Conservation (phyloP, 2,888 invertebrate species). For the Apomyelois bistriatella region DNA sequence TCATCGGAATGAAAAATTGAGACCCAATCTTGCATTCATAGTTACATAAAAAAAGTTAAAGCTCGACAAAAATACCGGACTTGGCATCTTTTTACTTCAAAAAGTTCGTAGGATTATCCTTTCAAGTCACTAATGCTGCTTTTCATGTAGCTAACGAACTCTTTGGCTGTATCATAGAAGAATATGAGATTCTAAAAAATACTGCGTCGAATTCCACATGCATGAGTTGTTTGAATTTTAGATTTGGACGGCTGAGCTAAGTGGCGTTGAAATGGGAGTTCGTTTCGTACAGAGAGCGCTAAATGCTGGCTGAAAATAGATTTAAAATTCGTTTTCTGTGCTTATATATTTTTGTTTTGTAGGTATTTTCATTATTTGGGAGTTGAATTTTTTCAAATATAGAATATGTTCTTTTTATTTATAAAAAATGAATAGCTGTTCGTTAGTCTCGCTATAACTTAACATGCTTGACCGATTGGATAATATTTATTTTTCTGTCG, state of each 20-base stretch:
- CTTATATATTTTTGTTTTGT: background rate
- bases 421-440: too few relatives aligned
- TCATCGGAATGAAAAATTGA: too few relatives aligned
- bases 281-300: background rate
- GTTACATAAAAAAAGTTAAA: too few relatives aligned
- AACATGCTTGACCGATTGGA: too few relatives aligned
- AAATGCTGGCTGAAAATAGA: constrained; percentile 1
- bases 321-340: background rate
- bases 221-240: background rate
- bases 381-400: too few relatives aligned
- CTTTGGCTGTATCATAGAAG: constrained; percentile 23
- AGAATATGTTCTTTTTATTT: too few relatives aligned
- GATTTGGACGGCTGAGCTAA: constrained; percentile 3
- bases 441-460: too few relatives aligned
- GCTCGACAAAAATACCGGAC: background rate
- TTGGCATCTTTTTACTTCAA: background rate
- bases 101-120: constrained; percentile 36
- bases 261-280: constrained; percentile 4
- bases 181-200: constrained; percentile 20
- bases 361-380: background rate
- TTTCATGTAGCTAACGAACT: constrained; percentile 45
- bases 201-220: background rate
- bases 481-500: too few relatives aligned
- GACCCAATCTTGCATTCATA: too few relatives aligned
- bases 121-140: constrained; percentile 45